These are phyloP conservation scores for Schizaphis graminum DNA, from an alignment of 2,888 invertebrate species.

Conservation along the genomic window DNA sequence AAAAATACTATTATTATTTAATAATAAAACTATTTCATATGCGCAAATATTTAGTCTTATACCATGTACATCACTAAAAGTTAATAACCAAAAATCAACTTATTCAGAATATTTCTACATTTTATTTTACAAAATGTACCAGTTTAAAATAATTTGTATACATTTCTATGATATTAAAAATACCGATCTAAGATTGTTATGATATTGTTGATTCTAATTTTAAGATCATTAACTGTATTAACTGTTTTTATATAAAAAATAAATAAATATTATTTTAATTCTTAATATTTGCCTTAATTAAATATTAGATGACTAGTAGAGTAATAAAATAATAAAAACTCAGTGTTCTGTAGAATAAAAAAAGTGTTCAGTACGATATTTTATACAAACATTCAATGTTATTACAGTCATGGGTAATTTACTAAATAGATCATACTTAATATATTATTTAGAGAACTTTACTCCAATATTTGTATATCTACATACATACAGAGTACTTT, in stretches of 20 bases:
- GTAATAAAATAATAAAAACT: slow-evolving; percentile 31
- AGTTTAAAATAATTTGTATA: slow-evolving; percentile 8
- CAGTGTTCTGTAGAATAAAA: not conserved
- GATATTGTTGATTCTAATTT: not conserved
- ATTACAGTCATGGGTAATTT: slow-evolving; percentile 26
- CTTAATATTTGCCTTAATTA: slow-evolving; percentile 13
- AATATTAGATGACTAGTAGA: slow-evolving; percentile 25
- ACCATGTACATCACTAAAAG: too few species aligned
- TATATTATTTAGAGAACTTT: not conserved
- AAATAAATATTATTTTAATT: slow-evolving; percentile 32
- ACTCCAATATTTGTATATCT: not conserved
- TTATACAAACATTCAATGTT: not conserved
- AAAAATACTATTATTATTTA: too few species aligned
- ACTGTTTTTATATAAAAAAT: slow-evolving; percentile 37
- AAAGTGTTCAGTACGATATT: not conserved
- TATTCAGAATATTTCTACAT: not conserved
- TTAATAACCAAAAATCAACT: not conserved
- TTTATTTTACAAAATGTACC: not conserved
- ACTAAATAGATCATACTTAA: not conserved
- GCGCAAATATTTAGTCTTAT: too few species aligned
- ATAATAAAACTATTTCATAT: too few species aligned
- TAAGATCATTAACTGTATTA: not conserved
- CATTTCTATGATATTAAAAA: not conserved
- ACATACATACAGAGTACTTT: not conserved
- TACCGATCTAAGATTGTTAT: slow-evolving; percentile 10